Evolutionary conservation across 2,797 vertebrate genomes (phyloP).

Genomic region (Molossus molossus): DNA sequence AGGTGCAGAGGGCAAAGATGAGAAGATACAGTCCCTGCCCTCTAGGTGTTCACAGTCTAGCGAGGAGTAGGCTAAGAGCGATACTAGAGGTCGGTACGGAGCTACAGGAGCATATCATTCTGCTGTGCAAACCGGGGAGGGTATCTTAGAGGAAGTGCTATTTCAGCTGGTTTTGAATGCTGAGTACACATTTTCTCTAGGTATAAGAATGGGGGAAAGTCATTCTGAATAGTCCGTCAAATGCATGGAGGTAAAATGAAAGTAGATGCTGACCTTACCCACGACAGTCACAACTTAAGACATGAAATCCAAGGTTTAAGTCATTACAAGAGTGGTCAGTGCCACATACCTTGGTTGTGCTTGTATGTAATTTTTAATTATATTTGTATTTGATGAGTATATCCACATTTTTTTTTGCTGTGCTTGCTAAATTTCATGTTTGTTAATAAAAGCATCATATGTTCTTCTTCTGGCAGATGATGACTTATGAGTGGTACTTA

Average conservation of each 20-base stretch:
- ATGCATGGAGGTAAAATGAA: background rate
- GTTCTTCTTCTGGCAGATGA: conserved; percentile 92
- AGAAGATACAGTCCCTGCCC: background rate
- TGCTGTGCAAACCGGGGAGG: background rate
- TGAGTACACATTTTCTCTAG: background rate
- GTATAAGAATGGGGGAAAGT: background rate
- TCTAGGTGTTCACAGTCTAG: conserved; percentile 38
- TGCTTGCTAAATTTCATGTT: conserved; percentile 47
- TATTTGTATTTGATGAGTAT: background rate
- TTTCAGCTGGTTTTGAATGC: background rate
- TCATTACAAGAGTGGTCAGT: background rate
- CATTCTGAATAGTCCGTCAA: background rate
- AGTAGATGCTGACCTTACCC: background rate
- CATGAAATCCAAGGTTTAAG: background rate
- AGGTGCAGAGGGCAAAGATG: background rate
- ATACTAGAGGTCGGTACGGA: background rate
- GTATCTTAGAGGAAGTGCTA: background rate
- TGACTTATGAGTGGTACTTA: conserved; percentile 98
- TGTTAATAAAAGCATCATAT: conserved; percentile 48
- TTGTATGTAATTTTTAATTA: background rate
- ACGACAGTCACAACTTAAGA: background rate
- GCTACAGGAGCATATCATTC: background rate
- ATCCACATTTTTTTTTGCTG: background rate
- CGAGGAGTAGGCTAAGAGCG: background rate
- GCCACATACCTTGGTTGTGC: background rate